phyloP scores from a whole-genome alignment of 2,113 vertebrate species.

The Cacatua alba region DNA sequence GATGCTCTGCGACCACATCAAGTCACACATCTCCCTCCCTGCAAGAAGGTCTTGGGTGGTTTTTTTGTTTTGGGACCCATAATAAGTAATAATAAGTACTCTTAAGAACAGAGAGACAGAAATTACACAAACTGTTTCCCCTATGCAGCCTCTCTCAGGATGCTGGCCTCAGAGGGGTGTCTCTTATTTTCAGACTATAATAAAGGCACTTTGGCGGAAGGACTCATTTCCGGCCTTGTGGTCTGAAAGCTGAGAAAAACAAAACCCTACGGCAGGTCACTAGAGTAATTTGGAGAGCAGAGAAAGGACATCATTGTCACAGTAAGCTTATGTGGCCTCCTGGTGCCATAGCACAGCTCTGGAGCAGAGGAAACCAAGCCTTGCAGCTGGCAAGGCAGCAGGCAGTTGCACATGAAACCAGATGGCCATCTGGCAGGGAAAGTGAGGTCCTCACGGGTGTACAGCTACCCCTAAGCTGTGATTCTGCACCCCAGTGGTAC shows the following conservation, averaged over 20 bases:
- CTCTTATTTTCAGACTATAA: neutral
- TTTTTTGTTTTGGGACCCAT: neutral
- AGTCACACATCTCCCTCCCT: neutral
- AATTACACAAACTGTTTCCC: neutral
- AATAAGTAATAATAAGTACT: neutral
- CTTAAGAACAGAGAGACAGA: neutral
- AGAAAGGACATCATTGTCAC: neutral
- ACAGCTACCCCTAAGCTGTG: neutral
- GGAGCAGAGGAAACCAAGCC: neutral
- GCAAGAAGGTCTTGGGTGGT: neutral
- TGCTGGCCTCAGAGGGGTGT: neutral
- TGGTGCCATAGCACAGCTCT: neutral
- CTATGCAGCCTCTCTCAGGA: neutral
- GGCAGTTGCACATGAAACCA: neutral
- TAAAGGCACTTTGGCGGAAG: neutral
- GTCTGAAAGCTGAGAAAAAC: constrained; percentile 13
- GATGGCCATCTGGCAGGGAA: neutral
- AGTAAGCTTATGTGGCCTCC: neutral
- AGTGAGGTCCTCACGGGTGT: neutral
- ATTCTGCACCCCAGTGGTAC: fast-evolving
- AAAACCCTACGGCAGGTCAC: neutral
- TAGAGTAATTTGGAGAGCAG: neutral
- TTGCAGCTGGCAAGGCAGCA: neutral
- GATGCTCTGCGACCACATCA: neutral
- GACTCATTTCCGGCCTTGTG: neutral